Evolutionary conservation across 2,888 invertebrate genomes (phyloP).

Genomic region (Patella caerulea): DNA sequence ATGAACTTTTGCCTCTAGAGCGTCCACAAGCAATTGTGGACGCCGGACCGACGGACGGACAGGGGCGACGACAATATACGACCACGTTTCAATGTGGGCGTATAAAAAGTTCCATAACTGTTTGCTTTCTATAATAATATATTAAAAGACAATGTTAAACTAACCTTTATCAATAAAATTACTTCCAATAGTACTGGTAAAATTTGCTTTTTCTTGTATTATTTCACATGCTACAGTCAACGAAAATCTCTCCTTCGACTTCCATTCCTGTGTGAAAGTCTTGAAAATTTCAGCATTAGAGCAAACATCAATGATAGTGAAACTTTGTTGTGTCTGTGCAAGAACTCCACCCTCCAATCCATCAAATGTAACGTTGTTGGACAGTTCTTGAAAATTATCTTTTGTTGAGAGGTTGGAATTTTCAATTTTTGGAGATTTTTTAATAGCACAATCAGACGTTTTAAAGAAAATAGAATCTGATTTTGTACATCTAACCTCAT

Average conservation of each 20-base stretch:
- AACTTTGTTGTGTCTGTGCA: constrained; percentile 46
- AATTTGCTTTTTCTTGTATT: constrained; percentile 27
- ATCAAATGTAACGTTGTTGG: constrained; percentile 13
- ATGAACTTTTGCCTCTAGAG: too few species aligned
- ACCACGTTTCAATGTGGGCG: too few species aligned
- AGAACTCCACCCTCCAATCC: neutral
- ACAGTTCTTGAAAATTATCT: neutral
- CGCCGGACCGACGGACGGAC: too few species aligned
- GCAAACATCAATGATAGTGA: constrained; percentile 70
- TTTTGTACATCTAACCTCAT: too few species aligned
- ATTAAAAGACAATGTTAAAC: constrained; percentile 17
- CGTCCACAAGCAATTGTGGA: too few species aligned
- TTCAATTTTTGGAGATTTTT: too few species aligned
- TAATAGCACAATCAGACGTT: too few species aligned
- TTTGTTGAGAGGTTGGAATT: too few species aligned
- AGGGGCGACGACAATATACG: too few species aligned
- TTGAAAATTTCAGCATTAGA: constrained; percentile 61
- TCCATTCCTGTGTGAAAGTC: constrained; percentile 68
- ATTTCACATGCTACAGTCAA: constrained; percentile 70
- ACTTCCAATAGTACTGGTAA: constrained; percentile 52
- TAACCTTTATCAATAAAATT: constrained; percentile 42
- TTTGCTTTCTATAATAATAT: neutral
- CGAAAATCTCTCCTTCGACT: constrained; percentile 57
- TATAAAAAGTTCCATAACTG: too few species aligned
- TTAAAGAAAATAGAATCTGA: too few species aligned